A percentile compares a stretch with the other conserved stretches of the same genome.
Evolutionary conservation across 92 coral and sea anemone species (phyloP).

Genomic region (Virgularia gustaviana): DNA sequence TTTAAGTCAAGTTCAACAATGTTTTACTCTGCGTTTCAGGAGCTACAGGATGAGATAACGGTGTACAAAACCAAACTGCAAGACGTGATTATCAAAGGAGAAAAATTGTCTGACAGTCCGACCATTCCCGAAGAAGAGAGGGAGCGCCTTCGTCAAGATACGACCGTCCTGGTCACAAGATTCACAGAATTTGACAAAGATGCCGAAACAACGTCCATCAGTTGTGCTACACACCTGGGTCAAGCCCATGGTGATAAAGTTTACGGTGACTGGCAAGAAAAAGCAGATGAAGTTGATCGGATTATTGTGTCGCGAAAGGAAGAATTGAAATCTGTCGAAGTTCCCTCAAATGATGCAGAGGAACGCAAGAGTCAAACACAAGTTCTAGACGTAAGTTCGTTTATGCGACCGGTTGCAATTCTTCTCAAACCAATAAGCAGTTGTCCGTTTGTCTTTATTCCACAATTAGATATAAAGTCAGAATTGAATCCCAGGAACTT

Average conservation of each 20-base stretch:
- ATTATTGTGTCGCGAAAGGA: not conserved
- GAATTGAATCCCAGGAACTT: too few species aligned
- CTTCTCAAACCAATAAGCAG: too few species aligned
- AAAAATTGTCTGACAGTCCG: not conserved
- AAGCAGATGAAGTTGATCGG: not conserved
- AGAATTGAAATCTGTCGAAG: not conserved
- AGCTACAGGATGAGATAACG: not conserved
- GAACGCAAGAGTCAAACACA: not conserved
- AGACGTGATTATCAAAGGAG: not conserved
- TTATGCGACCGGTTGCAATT: too few species aligned
- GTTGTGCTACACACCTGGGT: too few species aligned
- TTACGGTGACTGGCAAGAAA: not conserved
- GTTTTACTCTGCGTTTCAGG: not conserved
- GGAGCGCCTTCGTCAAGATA: not conserved
- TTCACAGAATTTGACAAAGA: too few species aligned
- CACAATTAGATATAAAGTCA: too few species aligned
- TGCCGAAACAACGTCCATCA: too few species aligned
- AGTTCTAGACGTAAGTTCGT: not conserved
- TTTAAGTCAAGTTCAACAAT: not conserved
- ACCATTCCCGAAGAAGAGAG: not conserved
- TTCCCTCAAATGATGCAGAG: not conserved
- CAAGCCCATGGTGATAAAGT: too few species aligned
- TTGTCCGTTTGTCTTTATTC: too few species aligned
- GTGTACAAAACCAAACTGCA: constrained; percentile 1
- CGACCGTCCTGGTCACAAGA: too few species aligned